Base-by-base conservation (phyloP, 2,888 invertebrate genomes). In the Plebejus melissa region DNA sequence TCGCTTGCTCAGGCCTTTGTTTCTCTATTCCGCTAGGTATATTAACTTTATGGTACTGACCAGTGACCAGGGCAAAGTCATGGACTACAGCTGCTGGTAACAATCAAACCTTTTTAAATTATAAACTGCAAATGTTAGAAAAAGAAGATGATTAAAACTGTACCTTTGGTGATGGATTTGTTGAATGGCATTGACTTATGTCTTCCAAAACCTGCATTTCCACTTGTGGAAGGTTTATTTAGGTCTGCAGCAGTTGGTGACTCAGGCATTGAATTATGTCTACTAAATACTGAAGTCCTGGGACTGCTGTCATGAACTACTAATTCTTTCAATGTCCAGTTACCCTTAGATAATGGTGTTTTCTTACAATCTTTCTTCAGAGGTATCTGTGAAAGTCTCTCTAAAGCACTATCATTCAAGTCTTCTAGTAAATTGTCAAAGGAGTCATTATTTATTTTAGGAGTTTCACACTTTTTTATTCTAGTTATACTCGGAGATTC, bases 201-300 rank as follows among this genome's bases (percentile, higher is more conserved):
- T 79, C 94, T 82, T 22, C 90, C 89, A 82, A 94, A 90, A 22
- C 83, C 85, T 84, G 87, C 85, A 85, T 87, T 89, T 11, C 89
- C 89, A 84, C 90, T 93, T 16, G 88, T 90, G 3, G 91, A 90
- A 69, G 91, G 90, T 78, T 85, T 88, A 77, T 85, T 87, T 13
- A 78, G 57, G 76, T 85, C 82, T 2, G 79, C 79, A 4, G 88
- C 76, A 28, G 87, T 85, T 9, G 94, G 93, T 36, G 94, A 93
- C 77, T 87, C 91, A 0, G 94, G 94, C 94, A 94, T 94, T 0
- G 94, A 93, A 78, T 82, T 93, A 77, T 93, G 88, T 2, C 94
- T 85, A 0, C 86, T 84, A 82, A 94, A 91, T 75, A 86, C 81
- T 16, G 85, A 86, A 79, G 86, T 91, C 9, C 88, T 83, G 36